Conservation (phyloP, 2,797 vertebrate species). For the Cyprinella venusta region DNA sequence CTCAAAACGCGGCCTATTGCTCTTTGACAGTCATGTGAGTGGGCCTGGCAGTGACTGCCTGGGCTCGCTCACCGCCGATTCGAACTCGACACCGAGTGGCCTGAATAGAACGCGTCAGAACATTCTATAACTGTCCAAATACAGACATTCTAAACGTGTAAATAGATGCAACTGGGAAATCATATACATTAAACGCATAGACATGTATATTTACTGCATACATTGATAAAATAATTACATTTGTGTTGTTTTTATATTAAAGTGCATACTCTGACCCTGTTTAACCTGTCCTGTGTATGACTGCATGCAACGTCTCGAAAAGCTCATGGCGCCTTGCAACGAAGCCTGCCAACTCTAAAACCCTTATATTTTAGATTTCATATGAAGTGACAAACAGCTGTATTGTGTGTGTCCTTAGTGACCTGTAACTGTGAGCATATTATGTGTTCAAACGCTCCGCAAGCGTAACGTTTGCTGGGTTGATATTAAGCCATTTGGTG, state of each 20-base stretch:
- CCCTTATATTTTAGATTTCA: not conserved
- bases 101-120: constrained; percentile 15
- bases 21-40: constrained; percentile 62
- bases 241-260: not conserved
- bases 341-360: not conserved
- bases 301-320: not conserved
- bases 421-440: not conserved
- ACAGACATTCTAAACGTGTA: not conserved
- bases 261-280: not conserved
- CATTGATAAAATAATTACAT: not conserved
- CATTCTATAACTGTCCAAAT: not conserved
- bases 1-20: constrained; percentile 58
- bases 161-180: not conserved
- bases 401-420: not conserved
- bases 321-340: not conserved
- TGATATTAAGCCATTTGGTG: not conserved
- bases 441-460: not conserved
- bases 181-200: not conserved
- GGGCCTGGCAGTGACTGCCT: constrained; percentile 53
- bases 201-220: not conserved
- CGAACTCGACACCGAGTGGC: constrained; percentile 15
- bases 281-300: not conserved
- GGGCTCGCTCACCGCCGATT: constrained; percentile 9
- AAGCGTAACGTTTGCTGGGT: not conserved
- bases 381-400: not conserved